Evolutionary conservation across 2,113 vertebrate genomes (phyloP).

Genomic region (Chamaea fasciata): DNA sequence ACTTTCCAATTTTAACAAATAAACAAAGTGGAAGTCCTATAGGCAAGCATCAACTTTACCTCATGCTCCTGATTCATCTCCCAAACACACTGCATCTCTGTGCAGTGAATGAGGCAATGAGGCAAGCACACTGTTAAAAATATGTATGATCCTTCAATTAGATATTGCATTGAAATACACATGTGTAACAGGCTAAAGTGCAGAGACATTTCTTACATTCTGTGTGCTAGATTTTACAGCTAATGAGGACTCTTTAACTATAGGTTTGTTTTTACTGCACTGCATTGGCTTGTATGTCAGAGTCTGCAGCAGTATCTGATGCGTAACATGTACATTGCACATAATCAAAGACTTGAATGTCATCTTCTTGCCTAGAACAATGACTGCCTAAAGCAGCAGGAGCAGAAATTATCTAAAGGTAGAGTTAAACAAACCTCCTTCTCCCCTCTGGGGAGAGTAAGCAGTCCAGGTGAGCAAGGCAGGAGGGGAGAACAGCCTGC

Average conservation of each 20-base stretch:
- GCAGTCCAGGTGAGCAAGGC: conserved; percentile 53
- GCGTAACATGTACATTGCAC: conserved; percentile 33
- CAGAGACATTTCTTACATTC: background rate
- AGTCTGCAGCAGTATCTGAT: conserved; percentile 67
- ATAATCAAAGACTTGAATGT: conserved; percentile 44
- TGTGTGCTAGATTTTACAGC: background rate
- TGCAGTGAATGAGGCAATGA: background rate
- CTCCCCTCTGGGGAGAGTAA: conserved; percentile 37
- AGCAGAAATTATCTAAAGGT: conserved; percentile 57
- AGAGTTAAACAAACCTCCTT: conserved; percentile 44
- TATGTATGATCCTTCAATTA: background rate
- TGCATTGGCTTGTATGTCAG: conserved; percentile 12
- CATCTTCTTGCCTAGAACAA: conserved; percentile 45
- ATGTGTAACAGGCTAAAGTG: background rate
- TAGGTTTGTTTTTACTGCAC: conserved; percentile 5
- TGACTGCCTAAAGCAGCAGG: conserved; percentile 57
- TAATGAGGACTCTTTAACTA: background rate
- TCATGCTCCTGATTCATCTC: background rate
- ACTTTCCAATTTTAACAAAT: background rate
- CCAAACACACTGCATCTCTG: background rate
- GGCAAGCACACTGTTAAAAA: background rate
- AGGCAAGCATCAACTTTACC: background rate
- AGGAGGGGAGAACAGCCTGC: conserved; percentile 33
- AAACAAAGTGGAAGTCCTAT: background rate
- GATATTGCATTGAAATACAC: background rate